Evolutionary conservation across 2,113 vertebrate genomes (phyloP).

Genomic region (Coryphaenoides rupestris): DNA sequence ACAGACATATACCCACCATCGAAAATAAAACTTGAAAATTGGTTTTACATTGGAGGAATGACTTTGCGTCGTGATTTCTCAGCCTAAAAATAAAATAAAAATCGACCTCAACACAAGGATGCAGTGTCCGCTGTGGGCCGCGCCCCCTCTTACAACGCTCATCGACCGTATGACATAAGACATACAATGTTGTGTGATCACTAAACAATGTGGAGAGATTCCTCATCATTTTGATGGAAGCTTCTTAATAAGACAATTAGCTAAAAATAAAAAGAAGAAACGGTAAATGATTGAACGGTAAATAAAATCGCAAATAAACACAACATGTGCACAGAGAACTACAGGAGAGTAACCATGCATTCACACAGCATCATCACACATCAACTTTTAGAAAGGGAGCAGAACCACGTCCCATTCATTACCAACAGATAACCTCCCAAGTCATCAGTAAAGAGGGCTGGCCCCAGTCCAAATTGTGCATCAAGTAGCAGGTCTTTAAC

Average conservation of each 20-base stretch:
- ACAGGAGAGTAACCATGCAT: slow-evolving; percentile 5
- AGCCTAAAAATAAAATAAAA: too few species aligned
- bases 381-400: not conserved
- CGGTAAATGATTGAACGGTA: not conserved
- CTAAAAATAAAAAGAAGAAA: slow-evolving; percentile 2
- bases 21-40: slow-evolving; percentile 8
- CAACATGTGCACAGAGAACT: slow-evolving; percentile 4
- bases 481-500: too few species aligned
- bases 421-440: too few species aligned
- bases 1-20: slow-evolving; percentile 21
- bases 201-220: not conserved
- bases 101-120: not conserved
- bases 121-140: not conserved
- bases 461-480: too few species aligned
- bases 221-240: not conserved
- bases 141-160: not conserved
- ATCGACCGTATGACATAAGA: not conserved
- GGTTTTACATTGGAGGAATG: slow-evolving; percentile 3
- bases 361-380: not conserved
- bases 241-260: not conserved
- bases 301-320: slow-evolving; percentile 1
- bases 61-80: not conserved
- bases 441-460: too few species aligned
- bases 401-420: too few species aligned
- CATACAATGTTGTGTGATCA: not conserved